These are phyloP conservation scores for Anastrepha ludens DNA, from an alignment of 1,140 invertebrate genomes.

Conservation along the genomic window DNA sequence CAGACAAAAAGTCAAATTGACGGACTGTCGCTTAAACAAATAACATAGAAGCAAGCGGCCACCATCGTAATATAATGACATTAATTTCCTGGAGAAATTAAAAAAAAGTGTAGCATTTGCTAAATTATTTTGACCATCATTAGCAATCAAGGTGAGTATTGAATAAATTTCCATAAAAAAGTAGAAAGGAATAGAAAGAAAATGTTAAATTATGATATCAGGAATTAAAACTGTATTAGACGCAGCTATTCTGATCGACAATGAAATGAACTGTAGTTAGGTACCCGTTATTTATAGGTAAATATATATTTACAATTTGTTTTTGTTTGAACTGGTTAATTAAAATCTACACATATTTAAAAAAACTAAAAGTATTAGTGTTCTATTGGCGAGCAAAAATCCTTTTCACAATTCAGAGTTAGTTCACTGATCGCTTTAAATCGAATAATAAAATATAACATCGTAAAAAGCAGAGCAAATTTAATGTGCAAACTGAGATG, in stretches of 20 bases:
- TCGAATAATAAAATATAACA: not conserved
- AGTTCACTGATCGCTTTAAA: not conserved
- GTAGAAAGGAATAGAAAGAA: no score
- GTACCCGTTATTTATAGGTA: not conserved
- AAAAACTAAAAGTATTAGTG: no score
- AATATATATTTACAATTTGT: not conserved
- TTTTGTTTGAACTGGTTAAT: no score
- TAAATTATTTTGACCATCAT: not conserved
- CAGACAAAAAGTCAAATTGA: not conserved
- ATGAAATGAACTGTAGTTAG: not conserved
- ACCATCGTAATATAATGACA: not conserved
- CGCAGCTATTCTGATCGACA: not conserved
- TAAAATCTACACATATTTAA: no score
- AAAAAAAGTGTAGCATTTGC: not conserved
- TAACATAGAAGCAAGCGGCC: not conserved
- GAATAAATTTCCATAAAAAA: not conserved
- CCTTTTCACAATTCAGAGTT: no score
- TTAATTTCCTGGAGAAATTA: slow-evolving; percentile 29
- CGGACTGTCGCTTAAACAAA: not conserved
- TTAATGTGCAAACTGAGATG: not conserved
- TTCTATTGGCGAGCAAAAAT: no score
- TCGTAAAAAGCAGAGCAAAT: not conserved
- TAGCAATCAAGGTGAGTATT: not conserved
- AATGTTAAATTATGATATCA: not conserved
- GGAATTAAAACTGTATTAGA: not conserved